These are phyloP conservation scores for Sialia sialis DNA, from an alignment of 2,113 vertebrate species.

Conservation along the genomic window DNA sequence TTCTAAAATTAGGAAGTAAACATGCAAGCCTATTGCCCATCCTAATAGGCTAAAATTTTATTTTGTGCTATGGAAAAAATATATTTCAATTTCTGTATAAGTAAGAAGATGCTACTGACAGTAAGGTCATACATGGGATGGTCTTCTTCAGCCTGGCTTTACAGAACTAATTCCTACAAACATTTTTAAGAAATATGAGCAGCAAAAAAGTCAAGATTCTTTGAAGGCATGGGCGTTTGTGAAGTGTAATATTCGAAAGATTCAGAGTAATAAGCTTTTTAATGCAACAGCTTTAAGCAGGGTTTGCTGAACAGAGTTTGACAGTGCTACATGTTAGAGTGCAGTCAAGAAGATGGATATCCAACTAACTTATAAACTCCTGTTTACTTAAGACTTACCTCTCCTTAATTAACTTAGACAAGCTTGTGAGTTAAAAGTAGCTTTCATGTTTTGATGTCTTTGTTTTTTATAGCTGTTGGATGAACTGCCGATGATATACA, in stretches of 20 bases:
- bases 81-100: background rate
- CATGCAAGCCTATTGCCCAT: background rate
- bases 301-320: background rate
- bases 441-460: conserved; percentile 42
- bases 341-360: background rate
- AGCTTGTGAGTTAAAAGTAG: background rate
- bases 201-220: background rate
- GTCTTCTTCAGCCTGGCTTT: background rate
- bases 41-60: background rate
- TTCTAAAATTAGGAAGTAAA: background rate
- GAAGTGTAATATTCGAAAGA: background rate
- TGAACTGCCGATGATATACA: conserved; percentile 98
- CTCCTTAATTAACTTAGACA: background rate
- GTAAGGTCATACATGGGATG: background rate
- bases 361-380: background rate
- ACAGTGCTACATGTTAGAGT: background rate
- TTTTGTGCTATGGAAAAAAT: background rate
- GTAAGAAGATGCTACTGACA: background rate
- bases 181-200: background rate
- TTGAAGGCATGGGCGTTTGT: background rate
- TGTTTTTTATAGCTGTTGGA: conserved; percentile 86
- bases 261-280: background rate
- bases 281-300: background rate
- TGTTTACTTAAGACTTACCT: background rate
- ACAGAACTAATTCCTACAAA: background rate